Base-by-base conservation (phyloP, 2,113 vertebrate species). In the Hipposideros armiger region DNA sequence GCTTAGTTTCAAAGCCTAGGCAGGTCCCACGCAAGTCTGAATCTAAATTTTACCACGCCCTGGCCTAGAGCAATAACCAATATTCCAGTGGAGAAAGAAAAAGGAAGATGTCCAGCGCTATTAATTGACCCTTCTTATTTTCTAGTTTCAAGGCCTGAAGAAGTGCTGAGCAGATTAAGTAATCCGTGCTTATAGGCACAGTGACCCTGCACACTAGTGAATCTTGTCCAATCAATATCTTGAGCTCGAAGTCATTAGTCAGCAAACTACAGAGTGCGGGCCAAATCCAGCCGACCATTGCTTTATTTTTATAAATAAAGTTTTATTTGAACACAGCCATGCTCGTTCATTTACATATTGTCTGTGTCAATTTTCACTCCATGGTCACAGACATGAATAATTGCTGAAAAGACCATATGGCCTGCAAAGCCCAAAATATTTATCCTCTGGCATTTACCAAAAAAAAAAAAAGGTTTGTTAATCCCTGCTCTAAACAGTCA, bases 361-460 rank as follows among this genome's bases (percentile, higher is more conserved):
- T 30, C 17, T 69, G 3, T 36, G 58, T 32, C 52, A 64, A 77
- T 54, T 92, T 74, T 32, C 40, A 80, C 24, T 54, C 26, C 47
- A 17, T 36, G 7, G 52, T 11, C 50, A 16, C 26, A 69, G 24
- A 85, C 30, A 14, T 88, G 47, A 54, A 67, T 15, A 42, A 16
- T 9, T 83, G 36, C 24, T 50, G 52, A 22, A 82, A 81, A 42
- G 32, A 70, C 16, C 40, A 20, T 24, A 73, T 52, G 30, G 17
- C 15, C 40, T 60, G 2, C 28, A 90, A 90, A 76, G 20, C 14
- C 36, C 82, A 40, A 96, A 94, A 62, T 85, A 77, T 36, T 94
- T 80, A 64, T 22, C 73, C 97, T 70, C 30, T 90, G 56, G 15
- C 3, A 77, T 50, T 91, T 92, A 36, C n/a, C 72, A 78, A 19